Evolutionary conservation across 1,140 invertebrate genomes (phyloP).

Genomic region (Streblospio benedicti): DNA sequence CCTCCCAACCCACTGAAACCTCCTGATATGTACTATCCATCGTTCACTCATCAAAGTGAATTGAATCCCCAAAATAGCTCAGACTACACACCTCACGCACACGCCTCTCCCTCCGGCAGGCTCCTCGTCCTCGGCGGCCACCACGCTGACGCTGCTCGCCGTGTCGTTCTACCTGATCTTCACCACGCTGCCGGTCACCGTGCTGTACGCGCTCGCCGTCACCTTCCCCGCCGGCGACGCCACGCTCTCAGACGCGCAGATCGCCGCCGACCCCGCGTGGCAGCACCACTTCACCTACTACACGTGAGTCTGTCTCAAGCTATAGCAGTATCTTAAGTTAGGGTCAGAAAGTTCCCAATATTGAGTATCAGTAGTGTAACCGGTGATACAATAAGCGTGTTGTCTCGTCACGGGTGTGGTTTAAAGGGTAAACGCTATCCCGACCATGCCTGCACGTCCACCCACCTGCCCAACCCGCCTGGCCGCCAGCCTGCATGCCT

Average conservation of each 20-base stretch:
- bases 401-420: too few relatives aligned
- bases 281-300: constrained; percentile 27
- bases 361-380: too few relatives aligned
- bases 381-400: too few relatives aligned
- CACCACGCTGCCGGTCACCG: constrained; percentile 39
- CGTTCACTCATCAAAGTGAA: background rate
- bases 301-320: too few relatives aligned
- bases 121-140: constrained; percentile 20
- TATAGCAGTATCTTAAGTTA: too few relatives aligned
- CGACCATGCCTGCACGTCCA: too few relatives aligned
- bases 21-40: background rate
- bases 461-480: too few relatives aligned
- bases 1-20: background rate
- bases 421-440: too few relatives aligned
- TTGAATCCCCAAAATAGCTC: background rate
- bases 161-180: constrained; percentile 45
- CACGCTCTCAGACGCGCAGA: background rate
- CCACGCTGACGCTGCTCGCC: constrained; percentile 40
- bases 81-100: background rate
- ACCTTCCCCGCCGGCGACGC: constrained; percentile 18
- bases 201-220: constrained; percentile 30
- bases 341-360: too few relatives aligned
- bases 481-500: background rate
- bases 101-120: background rate
- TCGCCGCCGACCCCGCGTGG: constrained; percentile 13